Evolutionary conservation across 2,797 vertebrate genomes (phyloP), one percentile per base, ranked within the genome.

Genomic region (Cossypha heuglini): DNA sequence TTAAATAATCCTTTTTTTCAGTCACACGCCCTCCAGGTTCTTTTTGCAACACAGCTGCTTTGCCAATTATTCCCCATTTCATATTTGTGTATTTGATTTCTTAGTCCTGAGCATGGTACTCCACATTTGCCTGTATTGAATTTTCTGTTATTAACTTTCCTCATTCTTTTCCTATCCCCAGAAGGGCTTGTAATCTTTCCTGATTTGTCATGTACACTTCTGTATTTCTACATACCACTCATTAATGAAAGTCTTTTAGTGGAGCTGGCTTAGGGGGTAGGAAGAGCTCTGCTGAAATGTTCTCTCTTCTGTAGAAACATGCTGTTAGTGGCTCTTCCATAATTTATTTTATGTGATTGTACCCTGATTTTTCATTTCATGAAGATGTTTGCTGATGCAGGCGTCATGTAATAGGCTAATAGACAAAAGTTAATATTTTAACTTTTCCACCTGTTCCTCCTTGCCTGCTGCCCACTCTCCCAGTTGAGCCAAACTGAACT

Each of bases 71-170:
- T 95, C 51, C 38, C n/a, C 9, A 29, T 92, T 93, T 93, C 54
- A 33, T 88, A 90, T 78, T 86, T 81, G 61, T 75, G 58, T 91
- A 74, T 95, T 92, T 92, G 69, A 64, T 94, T 94, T 93, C 79
- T 86, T 92, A 64, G 66, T 95, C 55, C 61, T 95, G 73, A 74
- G n/a, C 19, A 21, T 7, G 61, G 52, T 64, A 48, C 25, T 84
- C 55, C 43, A 13, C 54, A 61, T 96, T 94, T 95, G 45, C 75
- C 73, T 86, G 54, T 67, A 68, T 31, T 92, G 73, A 88, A 90
- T 88, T 93, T 95, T 93, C 61, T 88, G n/a, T 43, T 81, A 80
- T 25, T 93, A 90, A 61, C 83, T 77, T 71, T 16, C 15, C n/a
- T 48, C 71, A 68, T 51, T 74, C 42, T 86, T 66, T 86, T 84